These are phyloP conservation scores for Percopsis omiscomaycus DNA, from an alignment of 2,797 vertebrate species.

Conservation along the genomic window DNA sequence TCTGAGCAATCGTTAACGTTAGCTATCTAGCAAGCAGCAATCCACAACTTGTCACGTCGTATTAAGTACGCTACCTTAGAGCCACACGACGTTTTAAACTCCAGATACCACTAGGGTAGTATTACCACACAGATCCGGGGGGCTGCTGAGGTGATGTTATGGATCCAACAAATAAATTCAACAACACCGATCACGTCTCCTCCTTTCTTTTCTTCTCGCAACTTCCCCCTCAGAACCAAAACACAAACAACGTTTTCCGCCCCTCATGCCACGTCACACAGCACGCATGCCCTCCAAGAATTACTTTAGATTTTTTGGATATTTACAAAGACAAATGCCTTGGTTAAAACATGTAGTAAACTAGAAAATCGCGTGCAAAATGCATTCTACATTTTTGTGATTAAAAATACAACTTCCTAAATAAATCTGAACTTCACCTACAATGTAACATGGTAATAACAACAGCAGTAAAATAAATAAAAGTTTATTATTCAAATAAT, in stretches of 20 bases:
- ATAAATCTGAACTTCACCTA: too few species aligned
- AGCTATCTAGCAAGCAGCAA: constrained; percentile 51
- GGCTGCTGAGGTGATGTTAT: constrained; percentile 33
- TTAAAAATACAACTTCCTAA: too few species aligned
- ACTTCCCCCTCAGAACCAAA: constrained; percentile 84
- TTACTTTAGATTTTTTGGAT: too few species aligned
- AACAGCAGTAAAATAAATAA: too few species aligned
- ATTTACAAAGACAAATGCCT: too few species aligned
- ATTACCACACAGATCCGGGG: constrained; percentile 21
- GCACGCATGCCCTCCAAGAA: constrained; percentile 25
- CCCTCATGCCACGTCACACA: constrained; percentile 73
- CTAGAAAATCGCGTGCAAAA: too few species aligned
- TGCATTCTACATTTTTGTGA: too few species aligned
- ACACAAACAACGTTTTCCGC: constrained; percentile 81
- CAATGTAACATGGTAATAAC: too few species aligned
- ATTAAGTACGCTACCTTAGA: constrained; percentile 69
- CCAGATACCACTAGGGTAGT: constrained; percentile 41
- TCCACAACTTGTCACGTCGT: constrained; percentile 40
- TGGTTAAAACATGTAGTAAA: too few species aligned
- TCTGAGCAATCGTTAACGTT: constrained; percentile 39
- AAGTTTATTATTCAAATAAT: too few species aligned
- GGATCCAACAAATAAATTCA: constrained; percentile 62
- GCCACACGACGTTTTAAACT: constrained; percentile 57
- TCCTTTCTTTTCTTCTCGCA: constrained; percentile 80
- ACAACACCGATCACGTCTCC: constrained; percentile 77